Evolutionary conservation across 2,113 vertebrate species (phyloP).

Genomic region (Crotalus viridis): DNA sequence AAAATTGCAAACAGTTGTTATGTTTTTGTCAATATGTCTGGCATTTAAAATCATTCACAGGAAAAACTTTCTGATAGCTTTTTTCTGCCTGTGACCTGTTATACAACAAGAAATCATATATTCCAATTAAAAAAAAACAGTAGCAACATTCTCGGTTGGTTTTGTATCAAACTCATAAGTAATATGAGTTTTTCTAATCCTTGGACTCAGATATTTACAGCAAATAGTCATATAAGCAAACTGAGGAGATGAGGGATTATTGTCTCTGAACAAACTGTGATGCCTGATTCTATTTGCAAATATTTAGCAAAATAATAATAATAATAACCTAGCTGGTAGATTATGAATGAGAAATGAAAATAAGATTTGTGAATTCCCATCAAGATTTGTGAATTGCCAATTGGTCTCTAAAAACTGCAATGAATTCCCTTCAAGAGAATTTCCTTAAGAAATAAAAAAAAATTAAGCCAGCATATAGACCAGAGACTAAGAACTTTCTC

Average conservation of each 20-base stretch:
- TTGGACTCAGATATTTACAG: neutral
- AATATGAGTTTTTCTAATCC: neutral
- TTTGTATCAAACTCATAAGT: constrained; percentile 2
- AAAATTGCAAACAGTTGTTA: constrained; percentile 24
- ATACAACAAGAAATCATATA: neutral
- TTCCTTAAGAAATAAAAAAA: neutral
- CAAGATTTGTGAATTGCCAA: constrained; percentile 16
- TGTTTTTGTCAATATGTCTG: neutral
- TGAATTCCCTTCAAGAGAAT: neutral
- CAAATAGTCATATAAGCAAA: neutral
- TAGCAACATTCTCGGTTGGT: neutral
- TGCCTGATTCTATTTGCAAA: neutral
- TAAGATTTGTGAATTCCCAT: constrained; percentile 12
- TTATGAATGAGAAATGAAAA: constrained; percentile 41
- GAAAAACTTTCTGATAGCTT: neutral
- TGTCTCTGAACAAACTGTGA: constrained; percentile 21
- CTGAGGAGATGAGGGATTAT: neutral
- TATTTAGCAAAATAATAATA: constrained; percentile 34
- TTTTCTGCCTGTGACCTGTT: neutral
- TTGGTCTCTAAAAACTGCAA: neutral
- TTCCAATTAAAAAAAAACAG: fast-evolving
- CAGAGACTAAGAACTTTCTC: neutral
- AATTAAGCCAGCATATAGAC: neutral
- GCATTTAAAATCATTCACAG: constrained; percentile 1
- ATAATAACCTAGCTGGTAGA: constrained; percentile 34